These are phyloP conservation scores for Andrena praecox DNA, from an alignment of 2,888 invertebrate genomes.

Conservation along the genomic window DNA sequence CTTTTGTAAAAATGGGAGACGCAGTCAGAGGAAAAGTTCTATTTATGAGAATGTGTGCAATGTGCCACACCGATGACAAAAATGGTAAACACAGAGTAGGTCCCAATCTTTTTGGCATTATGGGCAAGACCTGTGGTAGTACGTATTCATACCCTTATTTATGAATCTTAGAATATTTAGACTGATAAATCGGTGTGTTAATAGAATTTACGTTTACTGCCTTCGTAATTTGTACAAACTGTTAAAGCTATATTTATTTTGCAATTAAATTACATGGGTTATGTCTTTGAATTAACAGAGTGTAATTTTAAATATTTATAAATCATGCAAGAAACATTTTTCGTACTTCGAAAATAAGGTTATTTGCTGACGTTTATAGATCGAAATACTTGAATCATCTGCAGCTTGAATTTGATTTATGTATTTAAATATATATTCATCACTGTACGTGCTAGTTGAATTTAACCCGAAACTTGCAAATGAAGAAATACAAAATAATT, in stretches of 20 bases:
- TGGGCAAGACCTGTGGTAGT: constrained; percentile 85
- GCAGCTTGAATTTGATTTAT: too few species aligned
- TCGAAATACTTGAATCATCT: too few species aligned
- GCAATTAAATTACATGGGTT: background rate
- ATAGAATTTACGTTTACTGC: background rate
- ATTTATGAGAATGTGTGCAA: constrained; percentile 88
- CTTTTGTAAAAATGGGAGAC: constrained; percentile 86
- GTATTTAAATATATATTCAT: too few species aligned
- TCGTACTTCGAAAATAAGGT: too few species aligned
- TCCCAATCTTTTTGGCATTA: constrained; percentile 89
- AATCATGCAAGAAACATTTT: too few species aligned
- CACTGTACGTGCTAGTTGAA: too few species aligned
- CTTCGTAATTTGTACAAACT: background rate
- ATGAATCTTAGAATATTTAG: background rate
- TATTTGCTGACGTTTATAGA: too few species aligned
- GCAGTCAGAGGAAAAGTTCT: constrained; percentile 89
- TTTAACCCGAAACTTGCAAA: too few species aligned
- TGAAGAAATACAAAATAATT: too few species aligned
- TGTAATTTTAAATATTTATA: too few species aligned
- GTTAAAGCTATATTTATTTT: background rate
- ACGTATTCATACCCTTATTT: constrained; percentile 45
- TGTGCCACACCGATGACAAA: constrained; percentile 89
- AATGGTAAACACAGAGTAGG: constrained; percentile 90
- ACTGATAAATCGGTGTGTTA: background rate
- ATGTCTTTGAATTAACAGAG: background rate